Conservation (phyloP, 2,888 invertebrate genomes). For the Gryllus longicercus region DNA sequence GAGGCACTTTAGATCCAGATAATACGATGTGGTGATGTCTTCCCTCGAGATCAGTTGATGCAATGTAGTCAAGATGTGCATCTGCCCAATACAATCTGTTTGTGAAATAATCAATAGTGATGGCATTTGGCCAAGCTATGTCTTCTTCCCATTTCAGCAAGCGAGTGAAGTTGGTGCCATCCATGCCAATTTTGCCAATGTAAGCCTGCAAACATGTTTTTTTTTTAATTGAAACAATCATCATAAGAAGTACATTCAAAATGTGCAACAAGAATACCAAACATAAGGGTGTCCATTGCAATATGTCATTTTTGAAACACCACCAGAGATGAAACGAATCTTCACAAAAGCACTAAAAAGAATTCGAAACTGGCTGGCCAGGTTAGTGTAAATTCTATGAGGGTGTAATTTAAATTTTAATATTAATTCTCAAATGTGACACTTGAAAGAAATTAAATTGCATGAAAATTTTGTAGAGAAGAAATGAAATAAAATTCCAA, state of each 20-base stretch:
- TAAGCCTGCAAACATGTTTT: conserved; percentile 65
- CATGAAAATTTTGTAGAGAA: background rate
- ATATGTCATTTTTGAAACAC: too few species aligned
- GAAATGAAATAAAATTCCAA: background rate
- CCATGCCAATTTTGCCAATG: conserved; percentile 96
- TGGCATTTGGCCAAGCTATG: conserved; percentile 97
- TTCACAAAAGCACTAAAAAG: too few species aligned
- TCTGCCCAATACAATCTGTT: conserved; percentile 96
- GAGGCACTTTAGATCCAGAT: conserved; percentile 78
- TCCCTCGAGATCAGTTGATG: conserved; percentile 90
- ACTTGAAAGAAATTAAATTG: too few species aligned
- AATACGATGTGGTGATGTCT: conserved; percentile 77
- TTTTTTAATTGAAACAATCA: too few species aligned
- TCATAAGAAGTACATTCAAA: background rate
- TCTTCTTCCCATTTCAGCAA: conserved; percentile 90
- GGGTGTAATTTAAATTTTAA: too few species aligned
- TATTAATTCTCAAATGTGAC: too few species aligned
- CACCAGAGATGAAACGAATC: too few species aligned
- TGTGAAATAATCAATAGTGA: conserved; percentile 94
- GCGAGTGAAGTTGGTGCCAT: conserved; percentile 84
- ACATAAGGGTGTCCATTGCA: too few species aligned
- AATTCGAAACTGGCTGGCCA: too few species aligned
- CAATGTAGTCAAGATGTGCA: conserved; percentile 96
- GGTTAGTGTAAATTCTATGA: too few species aligned
- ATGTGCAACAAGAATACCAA: background rate